Percentiles rank a stretch among this genome's conserved stretches.
Conservation (phyloP, 2,888 invertebrate genomes). For the Panopea generosa region DNA sequence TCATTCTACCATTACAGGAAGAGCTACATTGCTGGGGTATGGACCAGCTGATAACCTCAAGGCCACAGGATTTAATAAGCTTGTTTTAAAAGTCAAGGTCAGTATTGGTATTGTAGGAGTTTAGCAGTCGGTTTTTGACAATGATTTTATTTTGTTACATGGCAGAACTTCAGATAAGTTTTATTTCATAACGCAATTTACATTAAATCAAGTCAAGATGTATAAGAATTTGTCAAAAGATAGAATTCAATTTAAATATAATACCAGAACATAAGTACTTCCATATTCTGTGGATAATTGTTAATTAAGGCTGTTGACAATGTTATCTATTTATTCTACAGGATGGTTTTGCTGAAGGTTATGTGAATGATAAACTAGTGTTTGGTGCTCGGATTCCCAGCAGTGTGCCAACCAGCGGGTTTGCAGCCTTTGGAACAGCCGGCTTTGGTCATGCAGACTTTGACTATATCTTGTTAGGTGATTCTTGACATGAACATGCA, state of each 20-base stretch:
- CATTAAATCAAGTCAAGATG: no score
- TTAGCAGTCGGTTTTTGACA: no score
- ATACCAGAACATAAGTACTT: no score
- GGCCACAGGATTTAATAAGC: conserved; percentile 60
- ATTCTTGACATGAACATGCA: no score
- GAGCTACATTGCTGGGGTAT: conserved; percentile 57
- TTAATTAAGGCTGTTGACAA: no score
- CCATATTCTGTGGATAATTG: no score
- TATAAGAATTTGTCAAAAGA: no score
- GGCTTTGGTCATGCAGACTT: conserved; percentile 82
- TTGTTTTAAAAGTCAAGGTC: conserved; percentile 65
- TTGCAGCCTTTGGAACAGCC: conserved; percentile 81
- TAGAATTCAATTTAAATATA: no score
- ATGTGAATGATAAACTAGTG: conserved; percentile 70
- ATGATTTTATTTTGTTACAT: no score
- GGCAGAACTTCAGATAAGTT: no score
- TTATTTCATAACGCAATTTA: no score
- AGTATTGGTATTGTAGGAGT: background rate
- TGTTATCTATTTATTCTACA: no score
- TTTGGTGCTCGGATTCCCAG: conserved; percentile 63
- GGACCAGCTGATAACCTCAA: conserved; percentile 36
- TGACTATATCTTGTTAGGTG: conserved; percentile 74
- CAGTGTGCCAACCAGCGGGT: conserved; percentile 73
- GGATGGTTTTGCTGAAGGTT: conserved; percentile 69
- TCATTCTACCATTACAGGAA: conserved; percentile 34